Percentiles rank a stretch among this genome's conserved stretches.
These are phyloP conservation scores for Pygocentrus nattereri DNA, from an alignment of 2,797 vertebrate species.

Conservation along the genomic window DNA sequence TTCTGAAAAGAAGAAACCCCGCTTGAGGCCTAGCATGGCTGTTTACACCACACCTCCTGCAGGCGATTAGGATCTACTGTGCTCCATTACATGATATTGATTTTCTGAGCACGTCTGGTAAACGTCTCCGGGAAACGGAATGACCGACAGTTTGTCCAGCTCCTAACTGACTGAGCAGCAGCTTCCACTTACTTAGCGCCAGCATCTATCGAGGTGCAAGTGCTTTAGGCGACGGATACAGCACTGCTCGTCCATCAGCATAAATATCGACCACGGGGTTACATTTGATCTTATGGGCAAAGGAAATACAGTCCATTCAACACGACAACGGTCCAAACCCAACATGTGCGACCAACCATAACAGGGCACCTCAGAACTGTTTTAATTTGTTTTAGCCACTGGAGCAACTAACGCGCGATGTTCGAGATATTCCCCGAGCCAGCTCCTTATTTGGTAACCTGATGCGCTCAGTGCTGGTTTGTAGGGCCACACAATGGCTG, in stretches of 20 bases:
- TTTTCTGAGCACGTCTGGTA: conserved; percentile 18
- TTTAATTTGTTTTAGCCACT: too few species aligned
- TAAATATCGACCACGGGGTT: neutral
- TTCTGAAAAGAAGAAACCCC: neutral
- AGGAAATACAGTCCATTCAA: neutral
- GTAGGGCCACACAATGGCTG: neutral
- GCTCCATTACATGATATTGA: conserved; percentile 16
- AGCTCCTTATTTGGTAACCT: neutral
- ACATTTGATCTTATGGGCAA: neutral
- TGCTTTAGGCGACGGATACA: neutral
- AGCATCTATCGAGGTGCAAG: neutral
- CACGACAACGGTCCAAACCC: neutral
- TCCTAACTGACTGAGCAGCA: neutral
- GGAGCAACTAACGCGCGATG: too few species aligned
- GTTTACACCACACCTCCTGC: neutral
- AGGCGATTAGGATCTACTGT: neutral
- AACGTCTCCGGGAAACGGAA: neutral
- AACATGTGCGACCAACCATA: too few species aligned
- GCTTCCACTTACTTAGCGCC: neutral
- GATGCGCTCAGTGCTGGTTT: too few species aligned
- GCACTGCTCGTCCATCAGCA: neutral
- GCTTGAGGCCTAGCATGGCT: neutral
- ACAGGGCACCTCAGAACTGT: too few species aligned
- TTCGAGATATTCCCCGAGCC: too few species aligned
- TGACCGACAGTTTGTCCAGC: neutral